Conservation (phyloP, 2,888 invertebrate genomes). For the Idaea aversata region DNA sequence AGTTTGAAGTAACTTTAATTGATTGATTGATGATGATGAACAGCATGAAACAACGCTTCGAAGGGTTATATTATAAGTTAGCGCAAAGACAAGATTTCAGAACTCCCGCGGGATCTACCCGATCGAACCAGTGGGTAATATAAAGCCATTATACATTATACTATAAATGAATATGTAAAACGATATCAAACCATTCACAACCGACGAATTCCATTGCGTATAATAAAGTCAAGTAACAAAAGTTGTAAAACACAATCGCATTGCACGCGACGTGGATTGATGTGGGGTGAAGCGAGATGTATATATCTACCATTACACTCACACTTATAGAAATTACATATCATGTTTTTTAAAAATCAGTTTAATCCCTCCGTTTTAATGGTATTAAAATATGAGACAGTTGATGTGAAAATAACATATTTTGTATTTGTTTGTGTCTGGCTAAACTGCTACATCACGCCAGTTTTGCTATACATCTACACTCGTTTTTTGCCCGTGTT, state of each 20-base stretch:
- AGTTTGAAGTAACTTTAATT: too few species aligned
- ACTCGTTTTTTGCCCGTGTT: too few species aligned
- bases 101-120: background rate
- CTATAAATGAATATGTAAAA: conserved; percentile 5
- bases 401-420: conserved; percentile 17
- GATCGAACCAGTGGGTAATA: background rate
- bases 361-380: conserved; percentile 30
- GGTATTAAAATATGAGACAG: conserved; percentile 35
- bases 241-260: conserved; percentile 31
- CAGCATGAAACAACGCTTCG: background rate
- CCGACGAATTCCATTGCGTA: conserved; percentile 29
- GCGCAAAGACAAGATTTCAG: background rate
- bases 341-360: conserved; percentile 30
- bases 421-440: conserved; percentile 6
- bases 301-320: conserved; percentile 19
- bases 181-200: background rate
- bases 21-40: too few species aligned
- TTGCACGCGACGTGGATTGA: conserved; percentile 52
- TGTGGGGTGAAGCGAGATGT: conserved; percentile 32
- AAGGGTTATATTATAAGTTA: background rate
- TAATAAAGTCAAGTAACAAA: conserved; percentile 31
- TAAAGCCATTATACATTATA: background rate
- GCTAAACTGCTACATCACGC: background rate
- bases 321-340: conserved; percentile 21
- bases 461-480: background rate